phyloP scores from a whole-genome alignment of 2,797 vertebrate species.

The Cyprinella venusta region DNA sequence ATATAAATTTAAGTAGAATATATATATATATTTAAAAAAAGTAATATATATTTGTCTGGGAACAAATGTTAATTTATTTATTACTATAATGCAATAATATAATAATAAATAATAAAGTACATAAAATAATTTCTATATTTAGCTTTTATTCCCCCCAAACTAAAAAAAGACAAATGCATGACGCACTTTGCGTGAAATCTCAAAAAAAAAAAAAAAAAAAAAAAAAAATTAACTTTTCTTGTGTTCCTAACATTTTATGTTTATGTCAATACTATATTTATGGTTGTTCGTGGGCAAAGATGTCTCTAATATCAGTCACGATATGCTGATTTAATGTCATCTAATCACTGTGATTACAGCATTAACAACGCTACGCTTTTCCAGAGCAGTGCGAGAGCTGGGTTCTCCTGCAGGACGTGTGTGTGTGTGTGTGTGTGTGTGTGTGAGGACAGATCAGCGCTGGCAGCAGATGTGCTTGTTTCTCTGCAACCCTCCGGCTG shows the following conservation, averaged over 20 bases:
- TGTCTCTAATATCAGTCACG: neutral
- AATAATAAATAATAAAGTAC: no score
- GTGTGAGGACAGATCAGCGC: conserved; percentile 66
- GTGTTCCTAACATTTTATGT: neutral
- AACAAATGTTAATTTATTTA: neutral
- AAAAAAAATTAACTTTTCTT: no score
- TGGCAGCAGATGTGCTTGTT: conserved; percentile 51
- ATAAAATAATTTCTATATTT: no score
- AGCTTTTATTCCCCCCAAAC: neutral
- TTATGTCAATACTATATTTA: neutral
- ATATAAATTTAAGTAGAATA: no score
- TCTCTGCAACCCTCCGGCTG: conserved; percentile 44
- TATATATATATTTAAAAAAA: no score
- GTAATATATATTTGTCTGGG: no score
- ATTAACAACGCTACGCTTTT: conserved; percentile 57
- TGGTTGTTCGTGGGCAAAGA: neutral
- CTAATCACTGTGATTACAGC: neutral
- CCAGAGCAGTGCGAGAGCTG: conserved; percentile 59
- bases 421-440: conserved; percentile 48
- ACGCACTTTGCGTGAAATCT: no score
- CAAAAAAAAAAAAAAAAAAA: no score
- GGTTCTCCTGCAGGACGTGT: conserved; percentile 63
- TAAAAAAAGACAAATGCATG: no score
- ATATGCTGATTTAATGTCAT: neutral
- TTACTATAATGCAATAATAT: no score